Conservation (phyloP, 2,113 vertebrate genomes). For the Todiramphus saurophagus region DNA sequence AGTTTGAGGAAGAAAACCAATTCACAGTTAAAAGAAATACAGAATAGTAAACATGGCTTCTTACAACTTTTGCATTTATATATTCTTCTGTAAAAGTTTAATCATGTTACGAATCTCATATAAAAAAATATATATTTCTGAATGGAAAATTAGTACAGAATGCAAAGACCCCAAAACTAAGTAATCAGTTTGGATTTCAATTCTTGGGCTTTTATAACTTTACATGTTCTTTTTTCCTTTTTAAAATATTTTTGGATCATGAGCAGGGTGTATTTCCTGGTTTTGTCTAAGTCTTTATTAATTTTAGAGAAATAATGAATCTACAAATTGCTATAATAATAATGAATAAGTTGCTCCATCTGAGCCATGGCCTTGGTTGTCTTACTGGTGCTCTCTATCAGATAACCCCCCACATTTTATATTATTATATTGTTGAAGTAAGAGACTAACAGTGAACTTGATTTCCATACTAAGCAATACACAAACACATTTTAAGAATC, state of each 20-base stretch:
- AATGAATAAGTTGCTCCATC: neutral
- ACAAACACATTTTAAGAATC: neutral
- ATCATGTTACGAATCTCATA: neutral
- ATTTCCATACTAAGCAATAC: neutral
- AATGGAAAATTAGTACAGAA: neutral
- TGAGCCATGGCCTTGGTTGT: neutral
- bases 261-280: neutral
- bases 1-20: neutral
- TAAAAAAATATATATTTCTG: neutral
- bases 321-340: neutral
- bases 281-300: neutral
- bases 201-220: neutral
- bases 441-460: neutral
- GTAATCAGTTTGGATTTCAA: accelerated
- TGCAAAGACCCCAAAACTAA: neutral
- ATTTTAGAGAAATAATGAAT: neutral
- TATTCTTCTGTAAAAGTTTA: neutral
- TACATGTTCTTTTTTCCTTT: neutral
- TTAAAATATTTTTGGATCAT: neutral
- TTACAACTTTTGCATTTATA: neutral
- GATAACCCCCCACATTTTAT: neutral
- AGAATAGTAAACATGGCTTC: neutral
- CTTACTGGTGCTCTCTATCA: neutral
- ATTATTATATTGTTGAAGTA: neutral
- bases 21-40: neutral